Conservation (phyloP, 2,888 invertebrate genomes). For the Leptothorax acervorum region DNA sequence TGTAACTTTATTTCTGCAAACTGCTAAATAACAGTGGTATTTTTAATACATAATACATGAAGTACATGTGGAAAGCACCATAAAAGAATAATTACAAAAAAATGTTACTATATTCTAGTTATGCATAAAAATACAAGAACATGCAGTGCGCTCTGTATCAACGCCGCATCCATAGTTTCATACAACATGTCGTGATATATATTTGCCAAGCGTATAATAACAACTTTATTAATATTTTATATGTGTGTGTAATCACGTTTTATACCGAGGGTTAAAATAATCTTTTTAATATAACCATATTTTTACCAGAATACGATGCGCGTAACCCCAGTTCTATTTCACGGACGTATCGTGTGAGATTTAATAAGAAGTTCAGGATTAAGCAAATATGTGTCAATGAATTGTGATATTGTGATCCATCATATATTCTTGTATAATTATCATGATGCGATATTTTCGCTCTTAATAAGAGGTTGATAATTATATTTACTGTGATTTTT, state of each 20-base stretch:
- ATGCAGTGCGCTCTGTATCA: constrained; percentile 1
- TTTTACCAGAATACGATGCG: constrained; percentile 12
- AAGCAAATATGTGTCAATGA: not conserved
- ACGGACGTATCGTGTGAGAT: not conserved
- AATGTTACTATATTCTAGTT: constrained; percentile 37
- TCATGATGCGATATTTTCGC: too few species aligned
- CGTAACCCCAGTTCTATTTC: not conserved
- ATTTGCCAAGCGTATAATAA: constrained; percentile 36
- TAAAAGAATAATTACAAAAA: constrained; percentile 35
- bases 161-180: constrained; percentile 3
- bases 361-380: not conserved
- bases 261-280: constrained; percentile 24
- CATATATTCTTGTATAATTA: too few species aligned
- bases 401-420: not conserved
- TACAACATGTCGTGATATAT: constrained; percentile 25
- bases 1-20: not conserved
- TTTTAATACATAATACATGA: constrained; percentile 7
- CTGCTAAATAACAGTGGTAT: not conserved
- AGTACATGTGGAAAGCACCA: not conserved
- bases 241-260: constrained; percentile 42
- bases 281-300: constrained; percentile 42
- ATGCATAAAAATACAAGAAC: constrained; percentile 49
- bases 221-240: constrained; percentile 43
- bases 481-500: not conserved
- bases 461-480: too few species aligned